Evolutionary conservation across 2,888 invertebrate genomes (phyloP).

Genomic region (Phrixothrix hirtus): DNA sequence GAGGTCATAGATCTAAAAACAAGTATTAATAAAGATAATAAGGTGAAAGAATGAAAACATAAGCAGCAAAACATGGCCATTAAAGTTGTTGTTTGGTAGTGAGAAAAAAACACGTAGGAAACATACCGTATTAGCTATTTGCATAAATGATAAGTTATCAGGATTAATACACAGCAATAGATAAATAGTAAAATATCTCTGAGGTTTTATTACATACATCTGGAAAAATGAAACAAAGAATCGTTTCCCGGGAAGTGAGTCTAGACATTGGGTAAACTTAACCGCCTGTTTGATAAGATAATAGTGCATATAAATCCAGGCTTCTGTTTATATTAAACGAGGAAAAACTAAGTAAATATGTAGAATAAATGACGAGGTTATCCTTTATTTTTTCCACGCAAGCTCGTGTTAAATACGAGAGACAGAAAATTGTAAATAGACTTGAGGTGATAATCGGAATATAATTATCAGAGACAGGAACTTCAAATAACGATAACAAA

Average conservation of each 20-base stretch:
- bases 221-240: conserved; percentile 12
- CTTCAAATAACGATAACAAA: no score
- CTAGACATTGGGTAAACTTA: conserved; percentile 22
- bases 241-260: conserved; percentile 21
- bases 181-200: not conserved
- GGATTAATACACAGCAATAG: not conserved
- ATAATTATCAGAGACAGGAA: no score
- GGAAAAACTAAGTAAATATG: conserved; percentile 2
- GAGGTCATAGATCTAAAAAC: conserved; percentile 9
- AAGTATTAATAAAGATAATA: conserved; percentile 4
- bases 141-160: conserved; percentile 3
- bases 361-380: not conserved
- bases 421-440: no score
- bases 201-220: not conserved
- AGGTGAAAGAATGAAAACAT: not conserved
- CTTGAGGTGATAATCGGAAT: no score
- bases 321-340: conserved; percentile 12
- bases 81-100: not conserved
- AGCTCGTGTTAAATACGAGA: no score
- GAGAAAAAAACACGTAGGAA: no score
- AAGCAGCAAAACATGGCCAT: conserved; percentile 6
- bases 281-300: conserved; percentile 26
- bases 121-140: not conserved
- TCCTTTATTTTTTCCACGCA: not conserved
- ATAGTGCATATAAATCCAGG: conserved; percentile 8